phyloP scores from a whole-genome alignment of 23 tunicate genomes.

The Clavelina lepadiformis region DNA sequence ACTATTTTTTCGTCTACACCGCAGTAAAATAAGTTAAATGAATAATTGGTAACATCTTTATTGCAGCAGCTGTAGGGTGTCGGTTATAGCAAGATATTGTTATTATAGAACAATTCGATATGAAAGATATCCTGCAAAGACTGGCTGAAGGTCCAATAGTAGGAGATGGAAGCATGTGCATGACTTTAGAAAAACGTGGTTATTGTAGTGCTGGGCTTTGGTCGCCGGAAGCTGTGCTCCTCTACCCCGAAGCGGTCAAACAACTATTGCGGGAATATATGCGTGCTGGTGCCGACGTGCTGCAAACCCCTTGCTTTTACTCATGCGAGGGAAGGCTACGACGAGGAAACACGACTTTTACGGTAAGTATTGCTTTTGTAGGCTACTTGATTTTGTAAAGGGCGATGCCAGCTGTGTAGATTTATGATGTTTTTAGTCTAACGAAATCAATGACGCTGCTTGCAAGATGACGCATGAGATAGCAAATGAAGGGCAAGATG shows the following conservation, averaged over 20 bases:
- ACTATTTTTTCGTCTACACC: no score
- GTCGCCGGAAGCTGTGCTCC: slow-evolving; percentile 84
- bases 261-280: slow-evolving; percentile 81
- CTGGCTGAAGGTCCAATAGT: slow-evolving; percentile 81
- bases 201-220: slow-evolving; percentile 64
- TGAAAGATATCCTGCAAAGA: slow-evolving; percentile 50
- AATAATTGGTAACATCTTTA: no score
- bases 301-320: slow-evolving; percentile 55
- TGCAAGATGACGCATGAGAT: no score
- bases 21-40: no score
- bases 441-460: no score
- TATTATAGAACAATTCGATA: no score
- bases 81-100: no score
- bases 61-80: no score
- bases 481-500: no score
- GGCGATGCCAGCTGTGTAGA: no score
- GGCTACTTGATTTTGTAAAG: no score
- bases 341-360: slow-evolving; percentile 2
- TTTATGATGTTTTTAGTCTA: no score
- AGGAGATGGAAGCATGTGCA: slow-evolving; percentile 96
- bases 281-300: slow-evolving; percentile 64
- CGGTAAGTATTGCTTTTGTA: slow-evolving; percentile 8
- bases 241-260: slow-evolving; percentile 73
- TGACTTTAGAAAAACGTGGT: slow-evolving; percentile 83
- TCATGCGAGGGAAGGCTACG: slow-evolving; percentile 37